Evolutionary conservation across 2,113 vertebrate species (phyloP).

Genomic region (Bos indicus): DNA sequence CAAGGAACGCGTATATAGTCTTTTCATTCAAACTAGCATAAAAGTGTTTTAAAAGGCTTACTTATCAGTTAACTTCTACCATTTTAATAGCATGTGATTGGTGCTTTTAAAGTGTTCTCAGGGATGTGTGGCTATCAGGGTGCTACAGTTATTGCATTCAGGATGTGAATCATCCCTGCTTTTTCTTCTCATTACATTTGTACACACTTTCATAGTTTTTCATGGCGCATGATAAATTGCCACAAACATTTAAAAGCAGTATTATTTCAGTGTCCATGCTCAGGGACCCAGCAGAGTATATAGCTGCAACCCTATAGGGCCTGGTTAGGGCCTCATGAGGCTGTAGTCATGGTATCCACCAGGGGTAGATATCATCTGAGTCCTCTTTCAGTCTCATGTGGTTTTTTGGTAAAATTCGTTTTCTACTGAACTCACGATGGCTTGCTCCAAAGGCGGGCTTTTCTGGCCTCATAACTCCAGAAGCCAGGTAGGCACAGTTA

Average conservation of each 20-base stretch:
- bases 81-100: not conserved
- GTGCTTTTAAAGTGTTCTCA: not conserved
- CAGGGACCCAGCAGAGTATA: not conserved
- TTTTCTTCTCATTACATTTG: not conserved
- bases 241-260: not conserved
- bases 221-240: not conserved
- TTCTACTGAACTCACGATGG: not conserved
- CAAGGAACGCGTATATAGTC: not conserved
- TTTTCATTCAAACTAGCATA: not conserved
- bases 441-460: not conserved
- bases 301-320: not conserved
- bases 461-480: not conserved
- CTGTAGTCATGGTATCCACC: not conserved
- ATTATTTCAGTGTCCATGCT: not conserved
- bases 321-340: no score
- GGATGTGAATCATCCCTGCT: not conserved
- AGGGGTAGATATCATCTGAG: not conserved
- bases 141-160: not conserved
- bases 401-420: not conserved
- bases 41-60: not conserved
- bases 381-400: not conserved
- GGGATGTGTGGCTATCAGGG: not conserved
- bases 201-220: not conserved
- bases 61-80: not conserved
- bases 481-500: not conserved